These are phyloP conservation scores for Oostethus manadensis DNA, from an alignment of 2,113 vertebrate genomes.

Conservation along the genomic window DNA sequence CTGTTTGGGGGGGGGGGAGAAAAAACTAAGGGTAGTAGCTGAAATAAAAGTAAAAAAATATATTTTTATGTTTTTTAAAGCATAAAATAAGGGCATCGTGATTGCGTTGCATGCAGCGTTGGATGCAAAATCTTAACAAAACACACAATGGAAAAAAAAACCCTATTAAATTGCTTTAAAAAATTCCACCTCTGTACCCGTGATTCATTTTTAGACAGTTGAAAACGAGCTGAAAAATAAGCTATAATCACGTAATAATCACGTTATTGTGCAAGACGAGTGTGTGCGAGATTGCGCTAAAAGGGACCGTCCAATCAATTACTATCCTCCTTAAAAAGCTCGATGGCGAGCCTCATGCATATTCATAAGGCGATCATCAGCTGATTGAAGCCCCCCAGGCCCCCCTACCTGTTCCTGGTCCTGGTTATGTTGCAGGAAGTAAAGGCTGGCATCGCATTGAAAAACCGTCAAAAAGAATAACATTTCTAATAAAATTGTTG, in stretches of 20 bases:
- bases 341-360: conserved; percentile 76
- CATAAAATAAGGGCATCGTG: neutral
- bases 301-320: conserved; percentile 79
- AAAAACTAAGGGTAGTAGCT: neutral
- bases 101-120: neutral
- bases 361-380: conserved; percentile 76
- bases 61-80: too few relatives aligned
- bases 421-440: conserved; percentile 23
- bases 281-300: neutral
- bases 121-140: conserved; percentile 7
- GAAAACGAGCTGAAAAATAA: too few relatives aligned
- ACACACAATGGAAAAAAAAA: neutral
- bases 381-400: conserved; percentile 69
- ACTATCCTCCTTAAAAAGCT: conserved; percentile 69
- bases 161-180: neutral
- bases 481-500: too few relatives aligned
- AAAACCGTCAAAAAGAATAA: too few relatives aligned
- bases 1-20: neutral
- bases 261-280: neutral
- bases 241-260: too few relatives aligned
- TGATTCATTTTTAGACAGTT: too few relatives aligned
- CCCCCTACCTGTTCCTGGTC: neutral
- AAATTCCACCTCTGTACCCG: neutral
- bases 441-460: too few relatives aligned
- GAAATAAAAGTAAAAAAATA: neutral